Conservation (phyloP, 2,113 vertebrate genomes). For the Terrapene triunguis region DNA sequence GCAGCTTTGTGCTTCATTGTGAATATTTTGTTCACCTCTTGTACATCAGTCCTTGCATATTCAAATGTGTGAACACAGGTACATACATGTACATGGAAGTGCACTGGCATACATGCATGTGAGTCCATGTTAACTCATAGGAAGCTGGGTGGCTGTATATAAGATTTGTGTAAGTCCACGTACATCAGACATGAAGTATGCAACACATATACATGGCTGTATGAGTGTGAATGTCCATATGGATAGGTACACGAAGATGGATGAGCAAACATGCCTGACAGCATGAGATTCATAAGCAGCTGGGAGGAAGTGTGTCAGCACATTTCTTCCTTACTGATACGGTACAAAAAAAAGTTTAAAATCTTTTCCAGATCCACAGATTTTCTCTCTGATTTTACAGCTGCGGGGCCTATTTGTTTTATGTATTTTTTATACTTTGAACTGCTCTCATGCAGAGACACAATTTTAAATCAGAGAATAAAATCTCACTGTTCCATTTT, state of each 20-base stretch:
- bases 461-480: slow-evolving; percentile 43
- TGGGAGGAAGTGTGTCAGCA: slow-evolving; percentile 50
- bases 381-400: slow-evolving; percentile 62
- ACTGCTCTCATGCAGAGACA: slow-evolving; percentile 44
- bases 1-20: slow-evolving; percentile 47
- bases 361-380: slow-evolving; percentile 60
- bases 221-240: not conserved
- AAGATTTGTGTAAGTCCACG: slow-evolving; percentile 29
- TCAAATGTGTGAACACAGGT: slow-evolving; percentile 55
- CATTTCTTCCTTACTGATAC: slow-evolving; percentile 41
- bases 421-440: slow-evolving; percentile 74
- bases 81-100: slow-evolving; percentile 42
- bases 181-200: slow-evolving; percentile 22
- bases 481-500: slow-evolving; percentile 41
- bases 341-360: slow-evolving; percentile 47
- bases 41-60: not conserved
- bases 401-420: slow-evolving; percentile 58
- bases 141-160: not conserved
- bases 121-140: slow-evolving; percentile 53
- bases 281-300: slow-evolving; percentile 41
- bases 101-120: slow-evolving; percentile 24
- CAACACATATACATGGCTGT: slow-evolving; percentile 4
- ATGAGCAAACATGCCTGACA: slow-evolving; percentile 10
- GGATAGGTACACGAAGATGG: not conserved
- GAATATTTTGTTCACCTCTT: slow-evolving; percentile 57